phyloP scores from a whole-genome alignment of 2,888 invertebrate species.

The Idaea dimidiata region DNA sequence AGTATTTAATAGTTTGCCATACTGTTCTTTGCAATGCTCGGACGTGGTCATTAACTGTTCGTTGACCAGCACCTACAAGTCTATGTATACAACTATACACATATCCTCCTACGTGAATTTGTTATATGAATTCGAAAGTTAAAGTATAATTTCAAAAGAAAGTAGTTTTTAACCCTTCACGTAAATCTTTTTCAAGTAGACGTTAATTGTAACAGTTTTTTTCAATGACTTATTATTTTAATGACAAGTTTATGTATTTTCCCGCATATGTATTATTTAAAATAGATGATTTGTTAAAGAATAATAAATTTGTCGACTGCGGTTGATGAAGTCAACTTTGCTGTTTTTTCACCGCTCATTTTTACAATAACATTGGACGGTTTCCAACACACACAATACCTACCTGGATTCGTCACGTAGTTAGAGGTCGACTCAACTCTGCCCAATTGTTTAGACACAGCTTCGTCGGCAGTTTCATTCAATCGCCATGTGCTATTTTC shows the following conservation, averaged over 20 bases:
- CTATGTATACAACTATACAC: not conserved
- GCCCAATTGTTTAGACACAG: constrained; percentile 24
- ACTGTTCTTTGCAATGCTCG: constrained; percentile 20
- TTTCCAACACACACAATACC: constrained; percentile 60
- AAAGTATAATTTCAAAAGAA: not conserved
- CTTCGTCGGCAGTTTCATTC: constrained; percentile 11
- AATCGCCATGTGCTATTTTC: constrained; percentile 9
- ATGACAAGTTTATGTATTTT: no score
- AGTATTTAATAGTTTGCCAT: constrained; percentile 22
- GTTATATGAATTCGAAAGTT: not conserved
- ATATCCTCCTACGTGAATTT: not conserved
- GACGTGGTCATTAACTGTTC: constrained; percentile 28
- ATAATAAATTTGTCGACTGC: not conserved
- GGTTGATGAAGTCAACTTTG: constrained; percentile 37
- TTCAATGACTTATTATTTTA: no score
- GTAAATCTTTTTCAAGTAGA: constrained; percentile 11
- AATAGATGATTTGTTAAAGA: not conserved
- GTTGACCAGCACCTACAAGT: constrained; percentile 23
- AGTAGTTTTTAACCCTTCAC: constrained; percentile 5
- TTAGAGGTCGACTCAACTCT: constrained; percentile 43
- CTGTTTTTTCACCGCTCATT: constrained; percentile 38
- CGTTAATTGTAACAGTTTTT: not conserved
- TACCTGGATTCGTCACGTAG: constrained; percentile 47
- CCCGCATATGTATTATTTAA: not conserved
- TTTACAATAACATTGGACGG: constrained; percentile 55